phyloP scores from a whole-genome alignment of 1,140 invertebrate species.

The Carcinoscorpius rotundicauda region DNA sequence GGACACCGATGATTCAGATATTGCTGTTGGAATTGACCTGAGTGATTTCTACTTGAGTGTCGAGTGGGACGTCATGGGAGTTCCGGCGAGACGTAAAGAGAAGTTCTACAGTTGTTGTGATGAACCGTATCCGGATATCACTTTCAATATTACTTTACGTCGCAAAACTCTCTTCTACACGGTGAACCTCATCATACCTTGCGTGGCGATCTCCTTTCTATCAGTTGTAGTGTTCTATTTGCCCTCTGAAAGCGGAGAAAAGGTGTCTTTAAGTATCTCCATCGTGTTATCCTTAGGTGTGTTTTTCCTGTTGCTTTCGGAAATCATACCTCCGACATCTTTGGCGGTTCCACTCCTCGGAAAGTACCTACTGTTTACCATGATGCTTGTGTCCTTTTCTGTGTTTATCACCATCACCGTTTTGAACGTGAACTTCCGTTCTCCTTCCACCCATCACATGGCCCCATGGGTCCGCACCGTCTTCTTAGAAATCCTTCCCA shows the following conservation, averaged over 20 bases:
- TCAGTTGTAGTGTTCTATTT: conserved; percentile 98
- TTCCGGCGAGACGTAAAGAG: conserved; percentile 71
- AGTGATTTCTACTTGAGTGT: conserved; percentile 90
- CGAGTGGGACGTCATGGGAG: conserved; percentile 88
- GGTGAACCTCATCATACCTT: conserved; percentile 89
- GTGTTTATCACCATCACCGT: conserved; percentile 96
- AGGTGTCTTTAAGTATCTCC: conserved; percentile 92
- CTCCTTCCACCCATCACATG: conserved; percentile 91
- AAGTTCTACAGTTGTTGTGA: conserved; percentile 68
- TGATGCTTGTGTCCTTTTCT: conserved; percentile 95
- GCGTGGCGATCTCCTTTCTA: conserved; percentile 90
- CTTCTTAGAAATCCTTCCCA: conserved; percentile 74
- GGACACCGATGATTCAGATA: conserved; percentile 45
- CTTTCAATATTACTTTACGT: conserved; percentile 90
- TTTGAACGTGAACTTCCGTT: conserved; percentile 96
- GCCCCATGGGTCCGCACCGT: conserved; percentile 69
- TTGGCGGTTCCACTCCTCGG: conserved; percentile 88
- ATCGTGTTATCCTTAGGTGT: conserved; percentile 96
- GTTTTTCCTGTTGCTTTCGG: conserved; percentile 94
- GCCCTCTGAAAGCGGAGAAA: conserved; percentile 94
- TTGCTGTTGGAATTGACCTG: conserved; percentile 70
- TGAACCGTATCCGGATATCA: conserved; percentile 85
- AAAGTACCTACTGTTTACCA: conserved; percentile 92
- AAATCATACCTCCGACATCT: conserved; percentile 96
- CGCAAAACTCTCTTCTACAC: conserved; percentile 95